A percentile compares a stretch with the other conserved stretches of the same genome.
Conservation (phyloP, 2,113 vertebrate genomes). For the Tiliqua scincoides region DNA sequence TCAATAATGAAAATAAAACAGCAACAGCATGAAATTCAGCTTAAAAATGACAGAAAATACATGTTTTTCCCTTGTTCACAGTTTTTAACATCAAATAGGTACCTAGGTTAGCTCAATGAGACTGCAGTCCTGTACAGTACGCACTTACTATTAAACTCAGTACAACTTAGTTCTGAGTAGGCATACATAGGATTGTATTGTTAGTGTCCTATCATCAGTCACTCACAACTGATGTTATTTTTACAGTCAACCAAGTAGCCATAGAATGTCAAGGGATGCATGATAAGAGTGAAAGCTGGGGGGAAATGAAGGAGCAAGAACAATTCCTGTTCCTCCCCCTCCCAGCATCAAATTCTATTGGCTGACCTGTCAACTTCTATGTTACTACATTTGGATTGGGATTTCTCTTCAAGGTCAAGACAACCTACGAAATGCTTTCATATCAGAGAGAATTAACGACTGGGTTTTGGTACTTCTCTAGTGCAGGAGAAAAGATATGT, state of each 20-base stretch:
- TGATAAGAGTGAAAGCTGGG: constrained; percentile 9
- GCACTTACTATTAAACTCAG: too few relatives aligned
- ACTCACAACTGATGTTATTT: neutral
- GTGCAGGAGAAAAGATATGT: constrained; percentile 12
- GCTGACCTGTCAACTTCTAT: constrained; percentile 60
- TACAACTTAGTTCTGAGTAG: too few relatives aligned
- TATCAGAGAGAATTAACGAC: constrained; percentile 65
- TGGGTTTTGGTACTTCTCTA: constrained; percentile 34
- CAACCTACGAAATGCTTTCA: constrained; percentile 59
- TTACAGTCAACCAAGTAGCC: neutral
- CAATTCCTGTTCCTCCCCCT: neutral
- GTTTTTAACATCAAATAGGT: neutral
- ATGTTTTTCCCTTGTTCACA: neutral
- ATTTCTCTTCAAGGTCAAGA: constrained; percentile 67
- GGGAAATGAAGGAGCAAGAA: neutral
- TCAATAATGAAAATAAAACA: neutral
- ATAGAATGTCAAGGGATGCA: neutral
- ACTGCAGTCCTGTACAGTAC: too few relatives aligned
- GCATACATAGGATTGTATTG: too few relatives aligned
- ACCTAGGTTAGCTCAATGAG: neutral
- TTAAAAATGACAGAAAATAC: neutral
- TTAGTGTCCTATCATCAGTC: neutral
- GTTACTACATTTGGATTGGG: constrained; percentile 73
- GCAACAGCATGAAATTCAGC: neutral
- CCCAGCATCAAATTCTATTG: constrained; percentile 59